Conservation (phyloP, 1,140 invertebrate genomes). For the Atta colombica region DNA sequence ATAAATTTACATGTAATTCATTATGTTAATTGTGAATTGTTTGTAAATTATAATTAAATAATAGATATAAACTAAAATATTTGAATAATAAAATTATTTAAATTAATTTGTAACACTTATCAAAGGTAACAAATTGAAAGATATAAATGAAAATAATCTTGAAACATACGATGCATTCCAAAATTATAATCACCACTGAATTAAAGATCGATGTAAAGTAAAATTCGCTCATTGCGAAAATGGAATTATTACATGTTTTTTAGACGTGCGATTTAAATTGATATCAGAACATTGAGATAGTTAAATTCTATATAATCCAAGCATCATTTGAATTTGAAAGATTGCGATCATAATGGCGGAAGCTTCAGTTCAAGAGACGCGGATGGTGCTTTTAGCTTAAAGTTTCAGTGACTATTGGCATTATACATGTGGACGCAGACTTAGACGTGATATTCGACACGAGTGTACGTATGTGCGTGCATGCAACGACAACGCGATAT, state of each 20-base stretch:
- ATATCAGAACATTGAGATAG: constrained; percentile 31
- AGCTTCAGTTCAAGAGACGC: constrained; percentile 50
- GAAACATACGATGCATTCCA: background rate
- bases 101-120: background rate
- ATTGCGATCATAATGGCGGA: constrained; percentile 28
- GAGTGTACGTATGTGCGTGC: constrained; percentile 1
- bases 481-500: constrained; percentile 26
- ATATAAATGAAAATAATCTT: background rate
- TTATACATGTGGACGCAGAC: background rate
- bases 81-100: background rate
- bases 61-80: background rate
- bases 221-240: background rate
- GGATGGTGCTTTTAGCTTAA: constrained; percentile 49
- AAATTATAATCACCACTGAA: background rate
- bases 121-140: no score
- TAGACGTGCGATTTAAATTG: background rate
- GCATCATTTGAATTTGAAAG: constrained; percentile 56
- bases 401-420: constrained; percentile 41
- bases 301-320: constrained; percentile 35
- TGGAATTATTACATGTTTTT: constrained; percentile 30
- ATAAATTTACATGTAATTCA: no score
- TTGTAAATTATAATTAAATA: background rate
- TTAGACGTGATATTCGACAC: constrained; percentile 28
- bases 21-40: background rate
- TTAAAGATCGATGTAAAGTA: background rate